Base-by-base conservation (phyloP, 92 coral and sea anemone genomes). In the Palythoa grandis region DNA sequence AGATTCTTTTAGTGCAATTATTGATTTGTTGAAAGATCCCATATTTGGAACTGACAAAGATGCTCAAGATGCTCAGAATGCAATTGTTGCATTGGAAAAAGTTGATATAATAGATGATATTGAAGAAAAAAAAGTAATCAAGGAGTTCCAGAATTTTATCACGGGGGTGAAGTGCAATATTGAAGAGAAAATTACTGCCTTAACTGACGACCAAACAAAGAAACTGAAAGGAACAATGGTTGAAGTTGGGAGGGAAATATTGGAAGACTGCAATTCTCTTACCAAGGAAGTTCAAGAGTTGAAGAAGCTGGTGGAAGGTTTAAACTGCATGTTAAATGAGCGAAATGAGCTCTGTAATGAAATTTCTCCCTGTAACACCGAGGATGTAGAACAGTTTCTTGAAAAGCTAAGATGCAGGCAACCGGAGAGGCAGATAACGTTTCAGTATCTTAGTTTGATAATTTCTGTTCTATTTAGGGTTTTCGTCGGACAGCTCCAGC, bases 1-100 rank as follows among this genome's bases (percentile, higher is more conserved):
- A 9, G 90, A 84, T 87, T 95, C 95, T 23, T 93, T 95, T 74
- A 39, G 37, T 13, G 74, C 88, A 20, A 91, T 95, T 72, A 68
- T 77, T 52, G 60, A 88, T 22, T 56, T 93, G 19, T 87, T 95
- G 52, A 76, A 88, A 69, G 98, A 93, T 83, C 92, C 96, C 9
- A 92, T 77, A 52, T 69, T 95, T 14, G 56, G 50, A 43, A 57
- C 78, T 13, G 95, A 93, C 58, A 72, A 74, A 22, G 86, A 83
- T 58, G 93, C 85, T 38, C 86, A 82, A 48, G 52, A 66, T 12
- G 91, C 93, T 19, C 58, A 88, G 4, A 74, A 48, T 0, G 83
- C 91, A 0, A 67, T 93, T 60, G 37, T 24, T 3, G 76, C 74
- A 12, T 50, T 89, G 3, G 87, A 86, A 67, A 60, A 35, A 23